Evolutionary conservation across 2,797 vertebrate genomes (phyloP), one percentile per base, ranked within the genome.

Genomic region (Sparus aurata): DNA sequence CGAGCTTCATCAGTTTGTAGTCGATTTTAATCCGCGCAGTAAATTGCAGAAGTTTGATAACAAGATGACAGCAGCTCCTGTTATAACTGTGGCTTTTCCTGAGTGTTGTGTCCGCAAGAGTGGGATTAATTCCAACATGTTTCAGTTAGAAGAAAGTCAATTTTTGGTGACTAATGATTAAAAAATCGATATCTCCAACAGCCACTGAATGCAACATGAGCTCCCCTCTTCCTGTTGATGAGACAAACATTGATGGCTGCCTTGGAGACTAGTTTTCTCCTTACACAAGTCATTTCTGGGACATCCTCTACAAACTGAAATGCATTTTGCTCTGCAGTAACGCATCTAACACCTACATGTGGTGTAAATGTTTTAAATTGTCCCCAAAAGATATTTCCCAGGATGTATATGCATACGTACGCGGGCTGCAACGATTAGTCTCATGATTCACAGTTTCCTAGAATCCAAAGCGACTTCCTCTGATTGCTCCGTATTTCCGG

Each of bases 41-140:
- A 4, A 47, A 15, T 10, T 41, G n/a, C 45, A 7, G 17, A 17
- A 9, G 5, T 3, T n/a, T 3, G 17, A n/a, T 6, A 20, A 3
- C 5, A 18, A 11, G 8, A 27, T 11, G 11, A 10, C 20, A 47
- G 2, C 1, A 0, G 6, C 0, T 53, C 1, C 2, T 16, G 0
- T 1, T 2, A 25, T 17, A 5, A 4, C 3, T 15, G 20, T 3
- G 11, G 12, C 1, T 30, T 20, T 59, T 12, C 6, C 15, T 9
- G 49, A 25, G 13, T 45, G 2, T 0, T 54, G 1, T 57, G 43
- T 43, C 3, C 0, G 3, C 3, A 43, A 6, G 17, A 11, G 20
- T 0, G 18, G 27, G 17, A n/a, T 12, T 4, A 16, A 34, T n/a
- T 2, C 1, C 12, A 9, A n/a, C 4, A 7, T 13, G 30, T 22